Conservation (phyloP, 1,140 invertebrate genomes). For the Calycopis cecrops region DNA sequence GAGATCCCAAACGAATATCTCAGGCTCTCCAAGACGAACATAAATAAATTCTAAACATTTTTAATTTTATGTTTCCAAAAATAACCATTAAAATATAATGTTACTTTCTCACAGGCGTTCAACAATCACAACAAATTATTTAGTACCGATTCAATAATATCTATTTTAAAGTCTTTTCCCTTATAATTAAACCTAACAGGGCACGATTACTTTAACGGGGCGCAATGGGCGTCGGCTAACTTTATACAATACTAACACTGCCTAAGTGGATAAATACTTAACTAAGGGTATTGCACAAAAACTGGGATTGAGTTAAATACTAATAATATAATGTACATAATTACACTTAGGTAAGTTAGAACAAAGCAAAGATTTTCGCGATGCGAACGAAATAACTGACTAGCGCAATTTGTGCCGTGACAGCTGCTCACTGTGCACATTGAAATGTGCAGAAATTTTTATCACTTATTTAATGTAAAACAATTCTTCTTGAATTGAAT, state of each 20-base stretch:
- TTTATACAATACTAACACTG: conserved; percentile 61
- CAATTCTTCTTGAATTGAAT: too few species aligned
- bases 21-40: too few species aligned
- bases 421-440: too few species aligned
- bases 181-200: conserved; percentile 20
- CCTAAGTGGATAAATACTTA: conserved; percentile 69
- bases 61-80: background rate
- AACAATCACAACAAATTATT: conserved; percentile 30
- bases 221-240: conserved; percentile 1
- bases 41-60: too few species aligned
- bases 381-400: too few species aligned
- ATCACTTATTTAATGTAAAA: too few species aligned
- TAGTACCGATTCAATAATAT: conserved; percentile 31
- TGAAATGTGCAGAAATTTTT: too few species aligned
- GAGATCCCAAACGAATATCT: too few species aligned
- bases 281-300: conserved; percentile 71
- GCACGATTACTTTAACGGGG: conserved; percentile 2
- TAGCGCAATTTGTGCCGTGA: too few species aligned
- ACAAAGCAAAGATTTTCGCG: background rate
- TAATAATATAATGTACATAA: conserved; percentile 63
- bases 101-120: conserved; percentile 22
- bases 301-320: conserved; percentile 40
- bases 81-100: background rate
- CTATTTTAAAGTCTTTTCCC: conserved; percentile 32
- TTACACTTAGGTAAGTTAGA: conserved; percentile 43